Evolutionary conservation across 2,888 invertebrate species (phyloP).

Genomic region (Cyaniris semiargus): DNA sequence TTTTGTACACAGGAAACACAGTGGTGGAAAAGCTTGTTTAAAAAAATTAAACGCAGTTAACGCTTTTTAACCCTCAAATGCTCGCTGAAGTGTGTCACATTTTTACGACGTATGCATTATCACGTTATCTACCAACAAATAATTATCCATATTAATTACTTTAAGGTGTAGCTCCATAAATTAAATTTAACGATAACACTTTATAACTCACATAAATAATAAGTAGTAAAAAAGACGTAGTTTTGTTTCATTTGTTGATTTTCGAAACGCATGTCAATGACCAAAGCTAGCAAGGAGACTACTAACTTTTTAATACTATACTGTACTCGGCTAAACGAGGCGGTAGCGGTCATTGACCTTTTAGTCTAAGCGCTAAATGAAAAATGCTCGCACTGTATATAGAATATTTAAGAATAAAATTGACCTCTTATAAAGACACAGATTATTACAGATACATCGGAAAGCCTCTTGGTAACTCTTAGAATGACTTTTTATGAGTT

Average conservation of each 20-base stretch:
- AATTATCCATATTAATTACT: conserved; percentile 20
- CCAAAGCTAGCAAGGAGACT: background rate
- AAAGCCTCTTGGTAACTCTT: too few relatives aligned
- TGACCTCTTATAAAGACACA: too few relatives aligned
- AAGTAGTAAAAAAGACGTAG: conserved; percentile 15
- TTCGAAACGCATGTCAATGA: background rate
- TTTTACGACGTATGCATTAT: background rate
- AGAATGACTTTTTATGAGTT: too few relatives aligned
- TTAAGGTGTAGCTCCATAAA: background rate
- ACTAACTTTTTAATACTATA: too few relatives aligned
- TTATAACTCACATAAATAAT: conserved; percentile 19
- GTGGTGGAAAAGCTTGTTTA: background rate
- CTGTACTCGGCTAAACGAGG: too few relatives aligned
- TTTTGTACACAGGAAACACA: too few relatives aligned
- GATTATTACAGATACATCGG: too few relatives aligned
- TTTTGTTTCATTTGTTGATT: background rate
- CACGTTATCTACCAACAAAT: conserved; percentile 5
- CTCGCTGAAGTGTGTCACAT: background rate
- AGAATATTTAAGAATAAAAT: too few relatives aligned
- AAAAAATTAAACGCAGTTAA: conserved; percentile 1
- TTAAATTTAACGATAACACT: conserved; percentile 15
- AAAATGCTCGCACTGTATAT: too few relatives aligned
- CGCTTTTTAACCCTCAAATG: conserved; percentile 5
- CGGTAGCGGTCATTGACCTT: too few relatives aligned
- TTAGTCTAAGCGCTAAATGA: too few relatives aligned